A percentile compares a stretch with the other conserved stretches of the same genome.
Conservation (phyloP, 2,113 vertebrate genomes). For the Nyctibius bracteatus region DNA sequence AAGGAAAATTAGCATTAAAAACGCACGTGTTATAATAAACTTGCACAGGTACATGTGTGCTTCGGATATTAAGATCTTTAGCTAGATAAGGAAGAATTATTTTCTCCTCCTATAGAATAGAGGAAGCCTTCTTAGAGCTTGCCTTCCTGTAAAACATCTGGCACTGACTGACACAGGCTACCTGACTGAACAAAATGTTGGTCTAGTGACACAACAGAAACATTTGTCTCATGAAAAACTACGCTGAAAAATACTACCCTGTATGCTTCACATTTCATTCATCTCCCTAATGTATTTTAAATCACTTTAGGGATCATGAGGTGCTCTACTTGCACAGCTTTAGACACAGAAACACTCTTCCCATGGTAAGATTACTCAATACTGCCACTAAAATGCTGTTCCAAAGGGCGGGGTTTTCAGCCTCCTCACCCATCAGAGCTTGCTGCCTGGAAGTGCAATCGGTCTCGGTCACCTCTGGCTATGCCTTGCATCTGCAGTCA, state of each 20-base stretch:
- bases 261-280: not conserved
- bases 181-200: not conserved
- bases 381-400: not conserved
- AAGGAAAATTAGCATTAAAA: not conserved
- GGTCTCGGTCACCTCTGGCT: not conserved
- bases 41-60: not conserved
- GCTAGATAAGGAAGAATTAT: slow-evolving; percentile 2
- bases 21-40: not conserved
- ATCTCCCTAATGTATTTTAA: not conserved
- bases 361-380: not conserved
- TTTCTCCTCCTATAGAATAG: not conserved
- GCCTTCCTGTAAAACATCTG: not conserved
- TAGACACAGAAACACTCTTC: not conserved
- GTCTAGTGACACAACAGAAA: not conserved
- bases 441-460: accelerated
- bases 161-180: not conserved
- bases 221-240: not conserved
- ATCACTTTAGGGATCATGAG: not conserved
- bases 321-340: not conserved
- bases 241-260: not conserved
- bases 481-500: not conserved
- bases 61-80: not conserved
- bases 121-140: not conserved
- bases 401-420: not conserved
- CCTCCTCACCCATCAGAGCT: not conserved